Conservation (phyloP, 30 jellyfish, hydroid and myxozoan species). For the Phacellophora camtschatica region DNA sequence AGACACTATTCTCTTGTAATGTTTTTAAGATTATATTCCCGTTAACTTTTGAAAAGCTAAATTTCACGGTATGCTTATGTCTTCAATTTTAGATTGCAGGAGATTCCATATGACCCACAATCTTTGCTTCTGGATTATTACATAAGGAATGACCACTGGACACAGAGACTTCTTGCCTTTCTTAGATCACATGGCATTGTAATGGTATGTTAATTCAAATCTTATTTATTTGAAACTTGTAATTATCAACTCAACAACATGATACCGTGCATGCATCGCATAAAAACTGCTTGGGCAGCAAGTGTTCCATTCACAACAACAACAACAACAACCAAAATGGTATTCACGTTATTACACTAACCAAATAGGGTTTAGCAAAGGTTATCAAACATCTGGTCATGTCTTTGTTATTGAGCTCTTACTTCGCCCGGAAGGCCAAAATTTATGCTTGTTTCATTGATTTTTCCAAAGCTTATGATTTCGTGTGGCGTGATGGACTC, state of each 20-base stretch:
- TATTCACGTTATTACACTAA: too few relatives aligned
- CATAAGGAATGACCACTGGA: constrained; percentile 97
- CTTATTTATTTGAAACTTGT: background rate
- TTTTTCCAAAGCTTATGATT: too few relatives aligned
- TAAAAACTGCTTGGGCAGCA: too few relatives aligned
- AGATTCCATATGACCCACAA: constrained; percentile 97
- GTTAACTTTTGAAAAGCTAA: too few relatives aligned
- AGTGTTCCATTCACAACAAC: background rate
- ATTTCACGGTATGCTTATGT: background rate
- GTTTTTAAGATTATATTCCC: too few relatives aligned
- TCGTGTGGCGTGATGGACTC: too few relatives aligned
- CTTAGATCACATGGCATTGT: constrained; percentile 78
- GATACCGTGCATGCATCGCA: background rate
- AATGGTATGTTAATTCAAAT: constrained; percentile 54
- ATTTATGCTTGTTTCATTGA: background rate
- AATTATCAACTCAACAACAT: background rate
- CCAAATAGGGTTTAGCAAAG: background rate
- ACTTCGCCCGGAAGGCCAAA: background rate
- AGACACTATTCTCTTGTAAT: too few relatives aligned
- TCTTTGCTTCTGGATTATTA: constrained; percentile 92
- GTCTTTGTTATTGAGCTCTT: background rate
- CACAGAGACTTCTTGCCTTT: constrained; percentile 73
- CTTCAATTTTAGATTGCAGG: constrained; percentile 71
- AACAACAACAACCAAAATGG: too few relatives aligned
- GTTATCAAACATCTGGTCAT: background rate